Conservation (phyloP, 2,888 invertebrate species). For the Carterocephalus palaemon region DNA sequence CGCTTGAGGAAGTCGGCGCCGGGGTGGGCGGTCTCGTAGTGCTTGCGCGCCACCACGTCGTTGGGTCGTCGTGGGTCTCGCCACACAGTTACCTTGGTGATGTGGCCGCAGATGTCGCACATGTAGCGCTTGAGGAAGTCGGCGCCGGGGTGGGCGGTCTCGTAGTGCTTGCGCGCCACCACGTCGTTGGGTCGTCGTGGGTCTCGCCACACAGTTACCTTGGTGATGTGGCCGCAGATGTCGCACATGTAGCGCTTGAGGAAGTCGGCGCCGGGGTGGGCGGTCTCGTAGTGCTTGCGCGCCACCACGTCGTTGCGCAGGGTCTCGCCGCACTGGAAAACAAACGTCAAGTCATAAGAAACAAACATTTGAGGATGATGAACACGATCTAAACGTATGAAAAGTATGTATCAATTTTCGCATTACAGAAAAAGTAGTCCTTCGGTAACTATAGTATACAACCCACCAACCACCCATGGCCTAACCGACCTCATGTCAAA, state of each 20-base stretch:
- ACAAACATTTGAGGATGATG: too few species aligned
- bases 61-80: too few species aligned
- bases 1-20: slow-evolving; percentile 63
- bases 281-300: slow-evolving; percentile 61
- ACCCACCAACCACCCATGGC: too few species aligned
- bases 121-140: slow-evolving; percentile 68
- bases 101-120: slow-evolving; percentile 71
- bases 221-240: slow-evolving; percentile 67
- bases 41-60: too few species aligned
- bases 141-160: slow-evolving; percentile 62
- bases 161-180: slow-evolving; percentile 65
- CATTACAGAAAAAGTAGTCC: too few species aligned
- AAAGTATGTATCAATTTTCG: too few species aligned
- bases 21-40: too few species aligned
- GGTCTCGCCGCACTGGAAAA: slow-evolving; percentile 53
- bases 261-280: slow-evolving; percentile 64
- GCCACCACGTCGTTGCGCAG: slow-evolving; percentile 62
- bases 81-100: slow-evolving; percentile 64
- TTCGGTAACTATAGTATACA: too few species aligned
- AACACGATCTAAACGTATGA: not conserved
- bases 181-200: slow-evolving; percentile 62
- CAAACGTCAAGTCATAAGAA: not conserved
- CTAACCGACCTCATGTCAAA: too few species aligned
- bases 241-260: slow-evolving; percentile 73
- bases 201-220: slow-evolving; percentile 55